Conservation (phyloP, 1,140 invertebrate species). For the Antheraea mylitta region DNA sequence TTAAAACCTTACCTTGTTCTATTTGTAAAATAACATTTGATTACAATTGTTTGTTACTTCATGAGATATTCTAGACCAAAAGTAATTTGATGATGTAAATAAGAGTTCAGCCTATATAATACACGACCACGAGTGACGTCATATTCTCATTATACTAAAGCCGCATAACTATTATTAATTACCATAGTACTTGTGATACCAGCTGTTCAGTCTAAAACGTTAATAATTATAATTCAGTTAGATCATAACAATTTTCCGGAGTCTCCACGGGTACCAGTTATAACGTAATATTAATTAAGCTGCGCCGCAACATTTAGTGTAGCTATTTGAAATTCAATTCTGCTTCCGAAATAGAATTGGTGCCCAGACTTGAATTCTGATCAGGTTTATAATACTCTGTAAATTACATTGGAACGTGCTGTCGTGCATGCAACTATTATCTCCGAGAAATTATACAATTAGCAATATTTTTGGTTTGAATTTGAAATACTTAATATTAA, state of each 20-base stretch:
- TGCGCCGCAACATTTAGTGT: constrained; percentile 18
- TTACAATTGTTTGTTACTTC: no score
- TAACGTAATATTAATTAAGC: constrained; percentile 32
- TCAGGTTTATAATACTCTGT: constrained; percentile 13
- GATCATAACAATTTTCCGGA: constrained; percentile 3
- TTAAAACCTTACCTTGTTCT: no score
- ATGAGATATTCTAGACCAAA: no score
- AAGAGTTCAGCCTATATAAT: no score
- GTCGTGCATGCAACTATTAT: background rate
- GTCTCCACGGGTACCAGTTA: constrained; percentile 1
- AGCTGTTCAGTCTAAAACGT: background rate
- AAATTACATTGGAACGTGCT: constrained; percentile 1
- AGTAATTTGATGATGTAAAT: no score
- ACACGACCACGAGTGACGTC: no score
- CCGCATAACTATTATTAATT: background rate
- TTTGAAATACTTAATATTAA: no score
- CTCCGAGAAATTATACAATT: no score
- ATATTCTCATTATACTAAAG: no score
- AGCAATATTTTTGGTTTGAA: no score
- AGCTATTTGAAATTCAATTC: constrained; percentile 36
- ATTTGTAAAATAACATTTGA: no score
- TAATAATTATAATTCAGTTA: background rate
- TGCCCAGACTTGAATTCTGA: constrained; percentile 24
- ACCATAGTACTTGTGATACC: background rate
- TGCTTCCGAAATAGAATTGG: constrained; percentile 17